Evolutionary conservation across 2,113 vertebrate genomes (phyloP).

Genomic region (Caranx melampygus): DNA sequence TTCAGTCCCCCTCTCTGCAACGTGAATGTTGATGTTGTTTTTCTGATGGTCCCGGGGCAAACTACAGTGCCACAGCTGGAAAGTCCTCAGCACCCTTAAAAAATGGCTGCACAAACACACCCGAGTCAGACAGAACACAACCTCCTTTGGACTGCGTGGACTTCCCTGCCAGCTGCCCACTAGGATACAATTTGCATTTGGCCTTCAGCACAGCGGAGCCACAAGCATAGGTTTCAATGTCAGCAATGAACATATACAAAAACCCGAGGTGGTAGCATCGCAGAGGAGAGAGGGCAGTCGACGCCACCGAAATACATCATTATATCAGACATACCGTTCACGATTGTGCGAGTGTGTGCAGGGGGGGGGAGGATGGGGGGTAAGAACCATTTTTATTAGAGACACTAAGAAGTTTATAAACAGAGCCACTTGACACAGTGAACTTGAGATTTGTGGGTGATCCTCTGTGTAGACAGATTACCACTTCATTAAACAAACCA

Average conservation of each 20-base stretch:
- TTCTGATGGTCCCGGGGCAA: slow-evolving; percentile 65
- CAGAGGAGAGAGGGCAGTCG: not conserved
- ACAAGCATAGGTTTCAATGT: slow-evolving; percentile 58
- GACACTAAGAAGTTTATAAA: slow-evolving; percentile 67
- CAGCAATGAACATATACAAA: slow-evolving; percentile 48
- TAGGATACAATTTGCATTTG: slow-evolving; percentile 71
- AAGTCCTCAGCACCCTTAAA: slow-evolving; percentile 60
- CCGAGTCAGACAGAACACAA: slow-evolving; percentile 35
- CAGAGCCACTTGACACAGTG: slow-evolving; percentile 65
- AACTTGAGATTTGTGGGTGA: slow-evolving; percentile 61
- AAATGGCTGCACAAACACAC: slow-evolving; percentile 63
- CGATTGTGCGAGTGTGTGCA: not conserved
- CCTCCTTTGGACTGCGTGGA: slow-evolving; percentile 41
- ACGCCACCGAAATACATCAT: slow-evolving; percentile 26
- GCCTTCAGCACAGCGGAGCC: slow-evolving; percentile 48
- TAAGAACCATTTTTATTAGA: slow-evolving; percentile 49
- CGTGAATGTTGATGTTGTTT: slow-evolving; percentile 71
- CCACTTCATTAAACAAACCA: slow-evolving; percentile 80
- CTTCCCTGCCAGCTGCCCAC: slow-evolving; percentile 42
- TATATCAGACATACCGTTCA: slow-evolving; percentile 25
- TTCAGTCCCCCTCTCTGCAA: slow-evolving; percentile 66
- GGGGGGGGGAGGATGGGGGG: no score
- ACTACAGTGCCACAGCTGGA: slow-evolving; percentile 64
- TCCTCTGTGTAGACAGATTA: slow-evolving; percentile 80
- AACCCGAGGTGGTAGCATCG: slow-evolving; percentile 26